phyloP scores from a whole-genome alignment of 2,888 invertebrate genomes.

The Esperia sulphurella region DNA sequence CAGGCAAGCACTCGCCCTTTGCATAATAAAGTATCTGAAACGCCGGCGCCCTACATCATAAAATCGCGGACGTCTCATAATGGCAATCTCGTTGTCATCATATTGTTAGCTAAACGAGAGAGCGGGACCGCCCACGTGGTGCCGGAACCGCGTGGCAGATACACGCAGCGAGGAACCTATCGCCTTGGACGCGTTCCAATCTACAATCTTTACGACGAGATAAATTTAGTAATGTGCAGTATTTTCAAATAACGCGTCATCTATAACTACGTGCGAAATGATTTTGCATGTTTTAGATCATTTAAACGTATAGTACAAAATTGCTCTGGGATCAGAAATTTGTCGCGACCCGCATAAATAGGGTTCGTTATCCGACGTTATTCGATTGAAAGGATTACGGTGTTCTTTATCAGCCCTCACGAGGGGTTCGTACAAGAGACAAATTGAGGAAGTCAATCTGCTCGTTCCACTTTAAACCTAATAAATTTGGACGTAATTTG shows the following conservation, averaged over 20 bases:
- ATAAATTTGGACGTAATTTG: constrained; percentile 8
- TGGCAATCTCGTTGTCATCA: constrained; percentile 40
- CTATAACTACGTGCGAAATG: constrained; percentile 31
- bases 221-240: constrained; percentile 62
- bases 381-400: constrained; percentile 65
- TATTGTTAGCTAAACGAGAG: constrained; percentile 32
- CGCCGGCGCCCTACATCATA: constrained; percentile 3
- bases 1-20: neutral
- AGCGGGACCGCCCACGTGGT: constrained; percentile 46
- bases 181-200: constrained; percentile 62
- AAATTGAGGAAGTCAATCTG: constrained; percentile 49
- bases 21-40: neutral
- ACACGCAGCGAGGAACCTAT: constrained; percentile 13
- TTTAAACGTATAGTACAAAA: constrained; percentile 1
- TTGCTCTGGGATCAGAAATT: constrained; percentile 11
- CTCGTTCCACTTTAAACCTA: constrained; percentile 8
- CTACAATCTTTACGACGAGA: constrained; percentile 52
- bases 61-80: constrained; percentile 23
- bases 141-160: constrained; percentile 35
- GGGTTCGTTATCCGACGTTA: constrained; percentile 49
- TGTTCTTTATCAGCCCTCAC: constrained; percentile 54
- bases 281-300: constrained; percentile 23
- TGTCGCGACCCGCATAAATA: constrained; percentile 44
- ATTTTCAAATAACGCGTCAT: constrained; percentile 45
- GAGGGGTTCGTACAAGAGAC: constrained; percentile 38